phyloP scores from a whole-genome alignment of 2,113 vertebrate species.

The Lichenostomus cassidix region DNA sequence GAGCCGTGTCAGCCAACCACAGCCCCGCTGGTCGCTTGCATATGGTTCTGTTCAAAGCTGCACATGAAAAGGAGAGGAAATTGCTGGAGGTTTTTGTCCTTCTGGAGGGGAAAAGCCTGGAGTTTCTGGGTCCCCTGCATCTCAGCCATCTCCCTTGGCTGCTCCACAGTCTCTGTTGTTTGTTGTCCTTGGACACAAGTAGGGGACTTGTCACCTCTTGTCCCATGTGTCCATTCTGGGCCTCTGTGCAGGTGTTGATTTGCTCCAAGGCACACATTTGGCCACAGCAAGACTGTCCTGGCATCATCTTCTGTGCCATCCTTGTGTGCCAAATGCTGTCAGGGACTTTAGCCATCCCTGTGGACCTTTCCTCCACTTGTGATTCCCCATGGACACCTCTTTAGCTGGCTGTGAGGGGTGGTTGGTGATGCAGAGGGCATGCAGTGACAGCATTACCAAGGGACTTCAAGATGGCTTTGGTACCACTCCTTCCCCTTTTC shows the following conservation, averaged over 20 bases:
- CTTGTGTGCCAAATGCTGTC: not conserved
- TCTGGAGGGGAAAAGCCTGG: accelerated
- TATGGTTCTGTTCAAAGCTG: conserved; percentile 5
- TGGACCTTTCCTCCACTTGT: not conserved
- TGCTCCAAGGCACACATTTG: not conserved
- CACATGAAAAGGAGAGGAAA: not conserved
- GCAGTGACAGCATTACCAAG: not conserved
- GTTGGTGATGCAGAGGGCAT: not conserved
- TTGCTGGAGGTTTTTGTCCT: not conserved
- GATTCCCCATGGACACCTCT: not conserved
- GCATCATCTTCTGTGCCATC: not conserved
- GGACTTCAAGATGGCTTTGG: not conserved
- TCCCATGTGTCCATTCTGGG: not conserved
- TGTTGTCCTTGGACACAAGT: accelerated
- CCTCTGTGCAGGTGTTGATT: not conserved
- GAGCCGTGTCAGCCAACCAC: not conserved
- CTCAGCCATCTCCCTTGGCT: not conserved
- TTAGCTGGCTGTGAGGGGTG: not conserved
- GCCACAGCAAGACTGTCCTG: not conserved
- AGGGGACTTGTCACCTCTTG: not conserved
- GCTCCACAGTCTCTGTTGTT: not conserved
- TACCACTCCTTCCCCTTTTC: not conserved
- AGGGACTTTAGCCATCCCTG: not conserved
- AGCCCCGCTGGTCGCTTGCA: not conserved
- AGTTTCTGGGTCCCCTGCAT: not conserved